A percentile compares a stretch with the other conserved stretches of the same genome.
phyloP scores from a whole-genome alignment of 1,140 invertebrate genomes.

The Eriosoma lanigerum region DNA sequence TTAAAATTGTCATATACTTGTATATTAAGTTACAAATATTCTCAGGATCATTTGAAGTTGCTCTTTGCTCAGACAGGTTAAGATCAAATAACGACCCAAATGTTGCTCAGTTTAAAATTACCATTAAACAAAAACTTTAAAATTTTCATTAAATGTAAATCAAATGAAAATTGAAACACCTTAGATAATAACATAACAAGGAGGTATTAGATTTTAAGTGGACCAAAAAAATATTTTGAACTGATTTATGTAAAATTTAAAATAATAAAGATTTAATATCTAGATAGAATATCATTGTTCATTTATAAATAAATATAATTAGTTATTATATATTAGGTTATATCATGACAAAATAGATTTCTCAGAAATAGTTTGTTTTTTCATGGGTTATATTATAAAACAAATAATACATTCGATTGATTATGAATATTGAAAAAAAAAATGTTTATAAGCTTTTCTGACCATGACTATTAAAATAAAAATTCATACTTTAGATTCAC shows the following conservation, averaged over 20 bases:
- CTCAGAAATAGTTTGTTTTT: no score
- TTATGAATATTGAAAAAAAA: conserved; percentile 1
- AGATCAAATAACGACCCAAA: conserved; percentile 19
- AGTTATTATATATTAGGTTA: conserved; percentile 19
- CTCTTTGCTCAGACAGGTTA: conserved; percentile 14
- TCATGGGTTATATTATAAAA: no score
- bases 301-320: conserved; percentile 2
- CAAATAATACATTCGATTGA: neutral
- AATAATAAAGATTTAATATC: neutral
- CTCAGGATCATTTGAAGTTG: neutral
- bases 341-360: no score
- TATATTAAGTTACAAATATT: conserved; percentile 4
- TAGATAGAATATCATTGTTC: neutral
- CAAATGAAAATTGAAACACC: neutral
- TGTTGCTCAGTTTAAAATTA: conserved; percentile 3
- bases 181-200: neutral
- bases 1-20: neutral
- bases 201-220: conserved; percentile 1
- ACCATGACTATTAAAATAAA: neutral
- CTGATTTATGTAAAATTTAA: neutral
- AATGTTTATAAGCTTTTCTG: neutral
- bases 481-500: neutral
- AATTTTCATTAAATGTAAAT: neutral
- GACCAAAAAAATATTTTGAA: neutral
- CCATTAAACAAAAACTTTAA: conserved; percentile 13